Evolutionary conservation across 2,113 vertebrate species (phyloP), one percentile per base, ranked within the genome.

Genomic region (Corythaixoides concolor): DNA sequence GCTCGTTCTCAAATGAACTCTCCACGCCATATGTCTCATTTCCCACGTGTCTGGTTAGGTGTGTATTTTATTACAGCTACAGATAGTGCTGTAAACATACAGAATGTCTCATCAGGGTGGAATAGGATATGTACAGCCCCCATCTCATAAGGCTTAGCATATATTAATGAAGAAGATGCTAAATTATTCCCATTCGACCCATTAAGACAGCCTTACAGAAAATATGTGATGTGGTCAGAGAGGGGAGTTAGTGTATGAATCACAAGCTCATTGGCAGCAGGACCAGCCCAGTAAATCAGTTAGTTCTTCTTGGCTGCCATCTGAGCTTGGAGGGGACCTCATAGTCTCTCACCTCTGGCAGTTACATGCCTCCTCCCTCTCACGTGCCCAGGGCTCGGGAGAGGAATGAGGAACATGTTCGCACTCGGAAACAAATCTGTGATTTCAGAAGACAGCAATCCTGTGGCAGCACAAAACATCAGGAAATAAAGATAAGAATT

Each of bases 91-190:
- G 70, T 76, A 76, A 85, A 79, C 86, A 87, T 28, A 67, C 30
- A 55, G 58, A 87, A 90, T 47, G 86, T 73, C 49, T 89, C 83
- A 41, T 72, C 77, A 58, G 89, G 13, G 47, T 35, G 45, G 66
- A 69, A 67, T 3, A 79, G 81, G 80, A 28, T 89, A 21, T 6
- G 19, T 66, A 19, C 58, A 85, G 80, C 81, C 66, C 77, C 66
- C 37, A 50, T 87, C 66, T 92, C 92, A 62, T 73, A 82, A 89
- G 58, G 41, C 81, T 92, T 85, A 94, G 53, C 58, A 68, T 88
- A 67, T 89, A 89, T 89, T 94, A 89, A 93, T 95, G 91, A 93
- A 66, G 92, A 93, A 87, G 84, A 95, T 89, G n/a, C 70, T 91
- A 88, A 95, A 97, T 95, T 91, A 85, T 87, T 92, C 97, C 97